These are phyloP conservation scores for Teleiodes luculella DNA, from an alignment of 2,888 invertebrate genomes.

Conservation along the genomic window DNA sequence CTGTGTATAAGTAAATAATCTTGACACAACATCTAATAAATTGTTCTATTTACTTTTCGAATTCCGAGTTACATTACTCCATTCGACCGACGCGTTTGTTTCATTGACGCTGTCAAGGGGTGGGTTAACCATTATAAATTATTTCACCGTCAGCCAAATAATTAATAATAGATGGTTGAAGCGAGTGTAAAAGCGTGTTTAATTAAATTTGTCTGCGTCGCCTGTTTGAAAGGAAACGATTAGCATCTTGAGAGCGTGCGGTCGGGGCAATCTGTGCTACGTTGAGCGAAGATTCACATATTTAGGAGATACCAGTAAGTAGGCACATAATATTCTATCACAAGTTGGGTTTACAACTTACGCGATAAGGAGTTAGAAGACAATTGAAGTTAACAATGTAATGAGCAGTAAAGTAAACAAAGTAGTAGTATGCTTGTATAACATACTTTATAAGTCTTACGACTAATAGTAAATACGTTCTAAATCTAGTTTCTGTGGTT, in stretches of 20 bases:
- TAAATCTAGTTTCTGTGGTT: too few relatives aligned
- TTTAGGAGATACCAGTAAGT: too few relatives aligned
- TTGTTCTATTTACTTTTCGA: background rate
- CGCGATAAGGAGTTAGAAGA: too few relatives aligned
- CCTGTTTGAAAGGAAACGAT: conserved; percentile 61
- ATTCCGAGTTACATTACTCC: background rate
- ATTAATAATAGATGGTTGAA: conserved; percentile 54
- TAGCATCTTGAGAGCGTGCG: conserved; percentile 57
- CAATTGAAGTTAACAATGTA: too few relatives aligned
- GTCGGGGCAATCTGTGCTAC: conserved; percentile 26
- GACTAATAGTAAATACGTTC: too few relatives aligned
- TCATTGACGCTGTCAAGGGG: conserved; percentile 3
- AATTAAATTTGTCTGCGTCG: conserved; percentile 65
- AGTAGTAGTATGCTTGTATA: too few relatives aligned
- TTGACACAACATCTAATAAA: too few relatives aligned
- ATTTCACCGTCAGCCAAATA: conserved; percentile 36
- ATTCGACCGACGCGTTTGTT: background rate
- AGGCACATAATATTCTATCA: too few relatives aligned
- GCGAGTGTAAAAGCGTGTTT: conserved; percentile 57
- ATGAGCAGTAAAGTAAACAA: too few relatives aligned
- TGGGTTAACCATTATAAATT: conserved; percentile 7
- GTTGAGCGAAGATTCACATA: too few relatives aligned
- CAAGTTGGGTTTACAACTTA: background rate
- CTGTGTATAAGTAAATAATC: too few relatives aligned
- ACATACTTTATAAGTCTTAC: too few relatives aligned